Base-by-base conservation (phyloP, 1,140 invertebrate species). In the Sminthurinus signatus region DNA sequence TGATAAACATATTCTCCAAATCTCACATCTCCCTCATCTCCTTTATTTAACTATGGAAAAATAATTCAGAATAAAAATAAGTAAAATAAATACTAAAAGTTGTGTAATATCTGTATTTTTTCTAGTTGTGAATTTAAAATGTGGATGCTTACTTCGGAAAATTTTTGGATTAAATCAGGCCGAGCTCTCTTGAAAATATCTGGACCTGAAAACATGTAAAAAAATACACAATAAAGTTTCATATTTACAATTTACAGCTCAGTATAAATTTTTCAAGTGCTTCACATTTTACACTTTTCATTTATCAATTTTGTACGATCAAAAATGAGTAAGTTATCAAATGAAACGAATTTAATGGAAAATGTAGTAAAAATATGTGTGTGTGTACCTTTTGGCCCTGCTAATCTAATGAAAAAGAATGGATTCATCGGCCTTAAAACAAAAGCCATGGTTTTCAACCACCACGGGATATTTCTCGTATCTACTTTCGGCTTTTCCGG, bases 1-100 rank as follows among this genome's bases (percentile, higher is more conserved):
- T 98, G 94, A 77, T 95, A 95, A 64, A 98, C 89, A 75, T 98
- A 98, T 71, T 94, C 87, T n/a, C 91, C 86, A 74, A 98, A 88
- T 25, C 88, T 77, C 51, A 81, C 81, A 19, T 84, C 79, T 29
- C 89, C 85, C 32, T 88, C 84, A 21, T 85, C 79, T 29, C 89
- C 85, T 8, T 85, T 82, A 32, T 92, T 78, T 17, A 87, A 74
- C n/a, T n/a, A n/a, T n/a, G n/a, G n/a, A n/a, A n/a, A n/a, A n/a
- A n/a, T n/a, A n/a, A n/a, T n/a, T n/a, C n/a, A n/a, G n/a, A n/a
- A n/a, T n/a, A n/a, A n/a, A n/a, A n/a, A n/a, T n/a, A n/a, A n/a
- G n/a, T n/a, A n/a, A n/a, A n/a, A n/a, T n/a, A n/a, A n/a, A n/a
- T n/a, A n/a, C n/a, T n/a, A n/a, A n/a, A n/a, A n/a, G n/a, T n/a